phyloP scores from a whole-genome alignment of 2,113 vertebrate genomes.

The Nicator chloris region DNA sequence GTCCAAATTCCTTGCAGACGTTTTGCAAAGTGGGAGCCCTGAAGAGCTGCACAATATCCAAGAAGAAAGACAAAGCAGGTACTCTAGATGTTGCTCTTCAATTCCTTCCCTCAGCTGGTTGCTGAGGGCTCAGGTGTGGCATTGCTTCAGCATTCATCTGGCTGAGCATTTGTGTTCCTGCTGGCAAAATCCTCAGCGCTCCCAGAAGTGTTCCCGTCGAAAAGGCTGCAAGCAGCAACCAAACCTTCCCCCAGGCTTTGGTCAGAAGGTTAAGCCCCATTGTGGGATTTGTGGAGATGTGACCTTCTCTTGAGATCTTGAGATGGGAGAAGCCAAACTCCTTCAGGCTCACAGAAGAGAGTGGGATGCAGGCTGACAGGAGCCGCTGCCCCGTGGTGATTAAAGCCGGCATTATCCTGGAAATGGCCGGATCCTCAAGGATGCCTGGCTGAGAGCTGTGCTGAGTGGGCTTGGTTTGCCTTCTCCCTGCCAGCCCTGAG shows the following conservation, averaged over 20 bases:
- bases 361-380: background rate
- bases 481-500: background rate
- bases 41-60: conserved; percentile 87
- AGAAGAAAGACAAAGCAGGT: conserved; percentile 93
- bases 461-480: background rate
- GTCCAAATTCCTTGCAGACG: conserved; percentile 69
- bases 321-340: background rate
- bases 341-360: background rate
- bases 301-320: background rate
- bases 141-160: background rate
- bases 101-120: background rate
- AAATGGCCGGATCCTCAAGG: background rate
- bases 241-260: background rate
- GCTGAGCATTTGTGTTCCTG: background rate
- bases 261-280: background rate
- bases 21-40: conserved; percentile 87
- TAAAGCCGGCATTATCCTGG: background rate
- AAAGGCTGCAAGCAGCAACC: conserved; percentile 7
- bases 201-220: background rate
- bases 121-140: background rate
- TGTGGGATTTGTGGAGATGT: background rate
- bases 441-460: background rate
- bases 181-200: background rate
- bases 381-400: accelerated
- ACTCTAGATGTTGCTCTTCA: conserved; percentile 5